A percentile compares a stretch with the other conserved stretches of the same genome.
Conservation (phyloP, 2,797 vertebrate species). For the Helicolenus hilgendorfi region DNA sequence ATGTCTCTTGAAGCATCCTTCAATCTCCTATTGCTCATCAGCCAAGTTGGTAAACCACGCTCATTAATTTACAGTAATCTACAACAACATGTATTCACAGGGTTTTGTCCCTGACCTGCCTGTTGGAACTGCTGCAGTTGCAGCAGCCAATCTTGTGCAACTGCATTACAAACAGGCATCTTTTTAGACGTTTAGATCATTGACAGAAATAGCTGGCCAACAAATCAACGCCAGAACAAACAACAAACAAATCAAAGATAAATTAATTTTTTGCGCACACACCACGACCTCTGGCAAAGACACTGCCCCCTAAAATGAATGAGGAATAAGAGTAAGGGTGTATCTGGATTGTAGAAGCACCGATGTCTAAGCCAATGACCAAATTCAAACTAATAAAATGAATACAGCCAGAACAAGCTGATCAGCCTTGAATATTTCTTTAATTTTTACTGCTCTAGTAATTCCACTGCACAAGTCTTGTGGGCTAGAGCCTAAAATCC, state of each 20-base stretch:
- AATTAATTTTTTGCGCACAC: neutral
- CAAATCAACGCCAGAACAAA: conserved; percentile 4
- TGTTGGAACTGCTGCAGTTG: conserved; percentile 9
- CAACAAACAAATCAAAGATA: neutral
- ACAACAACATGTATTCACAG: neutral
- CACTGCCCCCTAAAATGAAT: neutral
- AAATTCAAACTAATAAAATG: neutral
- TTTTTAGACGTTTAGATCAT: conserved; percentile 35
- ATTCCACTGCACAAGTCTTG: conserved; percentile 11
- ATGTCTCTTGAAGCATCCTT: neutral
- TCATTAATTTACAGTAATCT: neutral
- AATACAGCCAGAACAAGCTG: neutral
- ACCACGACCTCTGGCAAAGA: neutral
- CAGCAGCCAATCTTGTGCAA: conserved; percentile 17
- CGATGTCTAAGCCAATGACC: neutral
- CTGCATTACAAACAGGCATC: conserved; percentile 11
- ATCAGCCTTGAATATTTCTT: neutral
- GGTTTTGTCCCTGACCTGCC: conserved; percentile 15
- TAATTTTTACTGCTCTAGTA: neutral
- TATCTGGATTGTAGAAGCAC: neutral
- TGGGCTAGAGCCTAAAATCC: conserved; percentile 13
- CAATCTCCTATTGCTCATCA: neutral
- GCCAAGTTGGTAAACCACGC: neutral
- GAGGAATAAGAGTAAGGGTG: neutral
- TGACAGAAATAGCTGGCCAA: conserved; percentile 39